Percentiles rank a stretch among this genome's conserved stretches.
Conservation (phyloP, 2,113 vertebrate species). For the Morphnarchus princeps region DNA sequence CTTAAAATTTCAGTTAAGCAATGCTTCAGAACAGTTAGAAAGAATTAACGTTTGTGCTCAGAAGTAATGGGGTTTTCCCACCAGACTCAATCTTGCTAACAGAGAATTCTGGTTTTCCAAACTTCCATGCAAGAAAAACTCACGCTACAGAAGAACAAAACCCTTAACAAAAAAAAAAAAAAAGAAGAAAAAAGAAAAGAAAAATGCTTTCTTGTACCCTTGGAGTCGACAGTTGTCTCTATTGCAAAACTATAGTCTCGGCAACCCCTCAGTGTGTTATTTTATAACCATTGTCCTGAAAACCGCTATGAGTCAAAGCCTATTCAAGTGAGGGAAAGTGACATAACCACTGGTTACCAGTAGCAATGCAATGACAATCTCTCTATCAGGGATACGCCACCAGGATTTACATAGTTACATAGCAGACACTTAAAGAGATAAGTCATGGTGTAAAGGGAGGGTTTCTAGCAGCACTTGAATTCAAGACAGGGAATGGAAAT, state of each 20-base stretch:
- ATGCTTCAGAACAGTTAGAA: not conserved
- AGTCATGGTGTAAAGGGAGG: not conserved
- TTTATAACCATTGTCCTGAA: constrained; percentile 68
- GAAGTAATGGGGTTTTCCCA: not conserved
- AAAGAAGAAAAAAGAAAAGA: not conserved
- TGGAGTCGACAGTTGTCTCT: not conserved
- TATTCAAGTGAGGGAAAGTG: constrained; percentile 57
- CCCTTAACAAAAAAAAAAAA: not conserved
- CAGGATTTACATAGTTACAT: constrained; percentile 55
- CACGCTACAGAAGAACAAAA: not conserved
- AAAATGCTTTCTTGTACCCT: not conserved
- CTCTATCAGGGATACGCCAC: not conserved
- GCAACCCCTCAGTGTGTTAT: constrained; percentile 37
- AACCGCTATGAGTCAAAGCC: constrained; percentile 62
- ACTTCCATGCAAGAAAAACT: not conserved
- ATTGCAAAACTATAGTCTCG: constrained; percentile 7
- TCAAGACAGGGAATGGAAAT: not conserved
- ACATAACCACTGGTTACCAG: constrained; percentile 60
- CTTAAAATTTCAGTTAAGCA: not conserved
- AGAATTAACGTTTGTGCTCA: not conserved
- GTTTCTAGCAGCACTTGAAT: not conserved
- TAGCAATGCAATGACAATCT: constrained; percentile 37
- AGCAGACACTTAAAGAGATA: constrained; percentile 39
- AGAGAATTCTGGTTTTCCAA: not conserved
- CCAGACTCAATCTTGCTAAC: not conserved